Base-by-base conservation (phyloP, 2,113 vertebrate genomes). In the Oxyura jamaicensis region DNA sequence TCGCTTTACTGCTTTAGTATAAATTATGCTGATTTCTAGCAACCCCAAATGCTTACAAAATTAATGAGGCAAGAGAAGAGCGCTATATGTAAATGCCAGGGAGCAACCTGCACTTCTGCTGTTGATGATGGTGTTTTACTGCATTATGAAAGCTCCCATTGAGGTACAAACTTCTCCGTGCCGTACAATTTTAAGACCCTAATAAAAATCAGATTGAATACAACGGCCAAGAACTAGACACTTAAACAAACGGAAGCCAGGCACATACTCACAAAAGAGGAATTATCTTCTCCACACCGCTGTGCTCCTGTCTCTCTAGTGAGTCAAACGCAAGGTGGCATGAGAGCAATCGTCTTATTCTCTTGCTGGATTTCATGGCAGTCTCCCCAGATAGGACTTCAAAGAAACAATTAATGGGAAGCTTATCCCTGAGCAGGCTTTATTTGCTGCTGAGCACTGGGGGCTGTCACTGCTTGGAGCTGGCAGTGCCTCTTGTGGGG, bases 131-230 rank as follows among this genome's bases (percentile, higher is more conserved):
- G n/a, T 60, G 31, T 94, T 95, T 88, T 76, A 65, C 71, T 65
- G 44, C 41, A 13, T 82, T 88, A 87, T 73, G 76, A 92, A 93
- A 90, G 10, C 60, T 86, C 42, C 44, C 53, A 53, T 36, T 46
- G 66, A 93, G 66, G 68, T 75, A 91, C 76, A 76, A 78, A 86
- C 46, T 90, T 92, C 62, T 66, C 58, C 65, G 36, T 50, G 69
- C 68, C 78, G 90, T 63, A 88, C 88, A 71, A 79, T 77, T 92
- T 93, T 91, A 95, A 91, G 63, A 69, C 44, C 56, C 55, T 88
- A 84, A 95, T 97, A 92, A 95, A 95, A 93, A 91, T 53, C 89
- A 91, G 89, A 91, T 76, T 87, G 62, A 94, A 90, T 87, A 92
- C 75, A 85, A 79, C 11, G 53, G 44, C 58, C 41, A 73, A 85